A percentile compares a stretch with the other conserved stretches of the same genome.
Evolutionary conservation across 2,888 invertebrate genomes (phyloP).

Genomic region (Temnothorax ravouxi): DNA sequence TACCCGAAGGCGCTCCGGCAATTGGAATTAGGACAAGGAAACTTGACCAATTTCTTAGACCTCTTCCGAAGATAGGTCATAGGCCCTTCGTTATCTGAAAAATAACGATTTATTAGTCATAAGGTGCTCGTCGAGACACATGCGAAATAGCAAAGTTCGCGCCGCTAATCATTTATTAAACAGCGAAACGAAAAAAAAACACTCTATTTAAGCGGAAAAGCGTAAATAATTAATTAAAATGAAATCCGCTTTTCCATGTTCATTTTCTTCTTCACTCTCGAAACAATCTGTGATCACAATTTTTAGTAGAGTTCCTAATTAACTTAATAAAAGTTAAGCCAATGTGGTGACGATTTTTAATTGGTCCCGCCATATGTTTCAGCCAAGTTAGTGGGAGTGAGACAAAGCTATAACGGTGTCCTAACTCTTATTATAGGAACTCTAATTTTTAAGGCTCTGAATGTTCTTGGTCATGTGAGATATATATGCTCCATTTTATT

Average conservation of each 20-base stretch:
- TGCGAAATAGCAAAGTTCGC: background rate
- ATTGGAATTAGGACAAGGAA: conserved; percentile 79
- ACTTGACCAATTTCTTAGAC: conserved; percentile 38
- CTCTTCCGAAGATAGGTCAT: background rate
- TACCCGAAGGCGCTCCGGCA: conserved; percentile 75
- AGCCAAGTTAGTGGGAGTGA: too few species aligned
- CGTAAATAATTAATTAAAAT: background rate
- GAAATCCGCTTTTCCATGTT: background rate
- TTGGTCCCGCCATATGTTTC: too few species aligned
- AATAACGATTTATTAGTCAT: conserved; percentile 61
- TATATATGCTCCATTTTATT: too few species aligned
- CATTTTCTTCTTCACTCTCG: background rate
- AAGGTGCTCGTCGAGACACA: background rate
- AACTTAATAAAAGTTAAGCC: too few species aligned
- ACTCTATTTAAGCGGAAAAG: too few species aligned
- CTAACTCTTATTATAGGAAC: too few species aligned
- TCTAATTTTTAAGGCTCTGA: too few species aligned
- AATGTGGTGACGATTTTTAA: too few species aligned
- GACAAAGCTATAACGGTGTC: too few species aligned
- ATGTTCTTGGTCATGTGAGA: too few species aligned
- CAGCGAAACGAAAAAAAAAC: background rate
- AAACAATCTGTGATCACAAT: background rate
- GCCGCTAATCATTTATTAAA: background rate
- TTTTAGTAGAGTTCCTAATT: too few species aligned
- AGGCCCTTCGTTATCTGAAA: conserved; percentile 62